Evolutionary conservation across 2,113 vertebrate genomes (phyloP).

Genomic region (Halichoerus grypus): DNA sequence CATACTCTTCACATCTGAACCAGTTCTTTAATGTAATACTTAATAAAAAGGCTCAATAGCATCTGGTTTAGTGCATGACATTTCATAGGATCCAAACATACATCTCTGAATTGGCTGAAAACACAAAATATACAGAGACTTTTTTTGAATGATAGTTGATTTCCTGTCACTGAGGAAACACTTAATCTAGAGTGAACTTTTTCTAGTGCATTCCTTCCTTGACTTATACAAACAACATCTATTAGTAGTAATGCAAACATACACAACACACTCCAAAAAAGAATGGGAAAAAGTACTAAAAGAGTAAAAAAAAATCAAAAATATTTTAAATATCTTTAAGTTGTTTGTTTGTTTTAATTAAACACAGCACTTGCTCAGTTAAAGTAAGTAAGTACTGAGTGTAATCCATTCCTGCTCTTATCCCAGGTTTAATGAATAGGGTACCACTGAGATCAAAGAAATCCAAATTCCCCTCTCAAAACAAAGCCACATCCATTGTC

Average conservation of each 20-base stretch:
- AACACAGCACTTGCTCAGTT: neutral
- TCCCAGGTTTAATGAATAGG: neutral
- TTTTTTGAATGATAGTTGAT: constrained; percentile 21
- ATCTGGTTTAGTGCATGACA: neutral
- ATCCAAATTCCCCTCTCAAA: neutral
- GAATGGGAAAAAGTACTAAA: neutral
- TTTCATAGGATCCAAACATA: neutral
- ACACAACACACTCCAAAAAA: neutral
- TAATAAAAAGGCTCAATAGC: neutral
- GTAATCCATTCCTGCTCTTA: neutral
- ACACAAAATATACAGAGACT: neutral
- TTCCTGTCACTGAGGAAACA: constrained; percentile 27
- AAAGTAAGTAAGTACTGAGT: neutral
- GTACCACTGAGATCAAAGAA: neutral
- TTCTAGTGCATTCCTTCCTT: neutral
- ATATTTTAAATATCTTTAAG: neutral
- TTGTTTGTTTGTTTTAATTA: neutral
- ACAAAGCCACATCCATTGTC: neutral
- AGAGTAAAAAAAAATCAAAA: neutral
- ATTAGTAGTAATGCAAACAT: neutral
- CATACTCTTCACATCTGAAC: neutral
- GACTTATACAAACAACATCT: neutral
- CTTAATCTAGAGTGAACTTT: neutral
- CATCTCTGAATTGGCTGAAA: neutral
- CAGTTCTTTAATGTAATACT: neutral